These are phyloP conservation scores for Riptortus pedestris DNA, from an alignment of 1,140 invertebrate species.

Conservation along the genomic window DNA sequence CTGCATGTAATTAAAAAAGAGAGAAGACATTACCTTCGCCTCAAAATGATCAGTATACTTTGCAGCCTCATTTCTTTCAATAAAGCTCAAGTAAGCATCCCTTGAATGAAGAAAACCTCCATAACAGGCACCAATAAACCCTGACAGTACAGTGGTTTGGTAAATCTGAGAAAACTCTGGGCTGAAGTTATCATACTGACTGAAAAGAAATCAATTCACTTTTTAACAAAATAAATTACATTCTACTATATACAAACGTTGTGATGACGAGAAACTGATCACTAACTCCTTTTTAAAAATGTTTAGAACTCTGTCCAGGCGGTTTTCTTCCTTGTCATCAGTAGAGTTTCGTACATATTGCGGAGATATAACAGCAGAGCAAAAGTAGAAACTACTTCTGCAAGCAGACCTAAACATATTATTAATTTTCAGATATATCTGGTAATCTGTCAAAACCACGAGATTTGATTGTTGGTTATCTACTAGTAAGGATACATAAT, in stretches of 20 bases:
- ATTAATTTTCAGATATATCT: no score
- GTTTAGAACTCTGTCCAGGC: conserved; percentile 17
- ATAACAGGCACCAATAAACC: conserved; percentile 47
- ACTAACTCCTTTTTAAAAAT: conserved; percentile 18
- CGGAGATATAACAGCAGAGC: conserved; percentile 14
- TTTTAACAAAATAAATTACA: not conserved
- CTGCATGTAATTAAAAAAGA: no score
- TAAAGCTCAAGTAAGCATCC: conserved; percentile 51
- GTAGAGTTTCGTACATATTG: not conserved
- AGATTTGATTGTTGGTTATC: no score
- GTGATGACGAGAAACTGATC: not conserved
- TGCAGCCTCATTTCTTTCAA: conserved; percentile 60
- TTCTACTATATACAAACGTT: not conserved
- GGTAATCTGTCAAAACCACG: no score
- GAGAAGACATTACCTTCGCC: conserved; percentile 46
- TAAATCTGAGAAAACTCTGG: conserved; percentile 47
- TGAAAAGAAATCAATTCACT: conserved; percentile 35
- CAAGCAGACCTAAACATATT: conserved; percentile 21
- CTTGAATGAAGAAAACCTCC: conserved; percentile 50
- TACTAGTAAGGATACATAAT: no score
- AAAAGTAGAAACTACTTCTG: conserved; percentile 7
- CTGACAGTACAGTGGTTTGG: conserved; percentile 44
- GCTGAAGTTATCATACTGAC: conserved; percentile 47
- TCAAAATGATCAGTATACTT: conserved; percentile 51
- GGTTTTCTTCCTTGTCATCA: not conserved